Evolutionary conservation across 2,888 invertebrate genomes (phyloP).

Genomic region (Acanthoscelides obtectus): DNA sequence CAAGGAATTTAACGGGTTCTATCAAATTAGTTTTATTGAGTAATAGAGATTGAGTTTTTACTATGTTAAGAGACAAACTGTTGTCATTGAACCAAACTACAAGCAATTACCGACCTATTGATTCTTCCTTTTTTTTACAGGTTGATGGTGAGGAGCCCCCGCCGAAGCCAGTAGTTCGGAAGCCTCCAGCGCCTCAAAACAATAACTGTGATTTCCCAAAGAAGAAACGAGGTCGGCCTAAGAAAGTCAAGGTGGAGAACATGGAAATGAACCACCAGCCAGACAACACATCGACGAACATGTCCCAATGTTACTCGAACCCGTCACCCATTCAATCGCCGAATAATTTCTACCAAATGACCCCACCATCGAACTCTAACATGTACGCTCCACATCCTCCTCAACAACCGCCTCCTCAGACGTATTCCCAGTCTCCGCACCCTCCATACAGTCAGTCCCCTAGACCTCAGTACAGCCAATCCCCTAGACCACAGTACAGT

Average conservation of each 20-base stretch:
- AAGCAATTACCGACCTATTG: too few species aligned
- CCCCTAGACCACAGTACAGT: conserved; percentile 38
- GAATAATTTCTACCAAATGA: conserved; percentile 48
- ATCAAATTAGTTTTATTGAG: too few species aligned
- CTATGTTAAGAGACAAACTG: too few species aligned
- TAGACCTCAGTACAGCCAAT: conserved; percentile 35
- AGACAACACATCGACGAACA: conserved; percentile 46
- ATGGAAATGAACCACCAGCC: conserved; percentile 48
- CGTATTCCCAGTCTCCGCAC: conserved; percentile 36
- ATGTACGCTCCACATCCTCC: conserved; percentile 40
- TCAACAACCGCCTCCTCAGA: conserved; percentile 16
- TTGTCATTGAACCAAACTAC: too few species aligned
- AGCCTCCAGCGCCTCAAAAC: conserved; percentile 42
- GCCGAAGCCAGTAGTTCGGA: conserved; percentile 50
- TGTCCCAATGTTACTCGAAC: conserved; percentile 50
- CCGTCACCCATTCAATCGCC: conserved; percentile 51
- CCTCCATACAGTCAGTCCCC: conserved; percentile 40
- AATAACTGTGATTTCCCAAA: conserved; percentile 64
- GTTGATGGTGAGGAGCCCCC: conserved; percentile 63
- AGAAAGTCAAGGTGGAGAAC: conserved; percentile 72
- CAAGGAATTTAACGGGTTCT: too few species aligned
- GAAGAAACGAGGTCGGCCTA: conserved; percentile 84
- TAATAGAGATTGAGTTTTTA: too few species aligned
- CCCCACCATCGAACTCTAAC: conserved; percentile 40
- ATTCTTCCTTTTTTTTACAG: too few species aligned